Evolutionary conservation across 2,888 invertebrate species (phyloP), one percentile per base, ranked within the genome.

Genomic region (Galeopsomyia nigrocyanea): DNA sequence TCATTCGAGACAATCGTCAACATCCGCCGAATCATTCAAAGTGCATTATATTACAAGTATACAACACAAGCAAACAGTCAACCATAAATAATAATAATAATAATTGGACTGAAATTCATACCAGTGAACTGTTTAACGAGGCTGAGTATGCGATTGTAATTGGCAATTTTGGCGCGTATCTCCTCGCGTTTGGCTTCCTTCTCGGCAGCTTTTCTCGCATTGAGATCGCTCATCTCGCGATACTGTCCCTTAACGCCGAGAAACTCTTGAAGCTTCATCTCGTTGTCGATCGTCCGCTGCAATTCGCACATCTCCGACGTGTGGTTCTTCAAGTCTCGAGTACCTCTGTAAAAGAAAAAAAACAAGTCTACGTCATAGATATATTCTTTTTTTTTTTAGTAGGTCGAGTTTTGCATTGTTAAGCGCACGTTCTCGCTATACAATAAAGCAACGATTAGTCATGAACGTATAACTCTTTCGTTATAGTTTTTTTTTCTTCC

Each of bases 191-290:
- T 91, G 61, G 90, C 89, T 70, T 91, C 88, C 71, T 91, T 90
- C 82, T 93, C 93, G 78, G 92, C 92, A 65, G 91, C 90, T 17
- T 93, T 93, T 77, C 92, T 93, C 67, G 91, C 91, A 79, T 94
- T 93, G 14, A 94, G 87, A 75, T 94, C 93, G 0, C 91, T 90
- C 80, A 94, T 92, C 51, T 93, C 88, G 1, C 95, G 88, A 78
- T 92, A 93, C 75, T 95, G 95, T 0, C 94, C 94, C 85, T 96
- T 96, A 0, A 94, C 91, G 7, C 93, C 92, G 68, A 96, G 90
- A 85, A 97, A 97, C 81, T 94, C 93, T 80, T 95, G 92, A 46
- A 97, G 87, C 79, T 94, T 94, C 79, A 93, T 88, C 83, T 96
- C 95, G 84, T 96, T 93, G 83, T 96, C 96, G 50, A 97, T 87